Base-by-base conservation (phyloP, 2,797 vertebrate species). In the Diglossa cyanea region DNA sequence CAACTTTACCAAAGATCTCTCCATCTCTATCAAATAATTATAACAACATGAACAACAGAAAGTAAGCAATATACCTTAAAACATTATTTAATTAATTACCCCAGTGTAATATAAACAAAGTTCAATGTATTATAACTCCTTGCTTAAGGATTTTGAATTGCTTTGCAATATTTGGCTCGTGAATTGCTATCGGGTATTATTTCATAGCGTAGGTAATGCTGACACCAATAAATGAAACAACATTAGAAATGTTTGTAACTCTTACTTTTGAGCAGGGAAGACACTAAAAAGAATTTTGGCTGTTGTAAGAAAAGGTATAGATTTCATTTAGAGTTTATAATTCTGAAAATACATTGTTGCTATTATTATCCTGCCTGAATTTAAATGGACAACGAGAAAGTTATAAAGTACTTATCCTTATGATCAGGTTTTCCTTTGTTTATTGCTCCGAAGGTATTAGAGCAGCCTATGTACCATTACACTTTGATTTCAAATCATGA, bases 1-100 rank as follows among this genome's bases (percentile, higher is more conserved):
- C 99, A 99, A 98, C 99, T 99, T 99, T 99, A 98, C 99, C 99
- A 99, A 99, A 99, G 99, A 99, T 99, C 98, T 99, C 99, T 98
- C 98, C 99, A 99, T 99, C 99, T 98, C 98, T 99, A 97, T 98
- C 99, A 99, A 99, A 99, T 99, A 99, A 98, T 99, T 99, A 99
- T 99, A 99, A 98, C 98, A 99, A 98, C 99, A 99, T 99, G 99
- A 99, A 99, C 99, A 99, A 98, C 99, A 98, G 99, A 99, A 99
- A 99, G 99, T 99, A 99, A 99, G 99, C 98, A 98, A 97, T 97
- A 97, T 95, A 96, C 96, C 96, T 98, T 98, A 96, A 98, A 97
- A 91, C 74, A 94, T 97, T 97, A 76, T 97, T 95, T 97, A 93
- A 96, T 96, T 91, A 79, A 95, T 97, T 37, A 24, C 95, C 95